Base-by-base conservation (phyloP, 2,888 invertebrate genomes). In the Volucella bombylans region DNA sequence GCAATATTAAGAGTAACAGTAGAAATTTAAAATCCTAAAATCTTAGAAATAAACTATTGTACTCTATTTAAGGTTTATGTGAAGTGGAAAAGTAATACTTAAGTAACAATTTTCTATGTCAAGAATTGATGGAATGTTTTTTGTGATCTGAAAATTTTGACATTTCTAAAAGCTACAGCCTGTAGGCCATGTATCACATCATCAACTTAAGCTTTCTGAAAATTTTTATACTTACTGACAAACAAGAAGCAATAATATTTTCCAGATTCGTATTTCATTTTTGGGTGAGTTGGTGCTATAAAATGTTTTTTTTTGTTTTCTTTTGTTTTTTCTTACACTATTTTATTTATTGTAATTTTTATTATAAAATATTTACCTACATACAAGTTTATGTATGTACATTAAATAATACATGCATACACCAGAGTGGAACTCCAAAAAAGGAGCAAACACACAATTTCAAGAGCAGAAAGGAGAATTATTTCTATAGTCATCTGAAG, bases 181-280 rank as follows among this genome's bases (percentile, higher is more conserved):
- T 54, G 68, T 45, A 67, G 59, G 67, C 50, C 67, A 67, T 76
- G 76, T 67, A 76, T 68, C 57, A 65, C 74, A 74, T 76, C 57
- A 59, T 50, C 50, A 43, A 18, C 23, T 14, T 76, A n/a, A 67
- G 50, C 38, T 68, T 59, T 65, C 43, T 65, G n/a, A 41, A 68
- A 15, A 15, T 23, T 45, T 31, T 10, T 54, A 18, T 41, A 54
- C 23, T 41, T 11, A 55, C 18, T 39, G 50, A 43, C 12, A 50
- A 45, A 41, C 50, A 43, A 31, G 31, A 31, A 59, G 57, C 15
- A 57, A 52, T 54, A 50, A 45, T 50, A 67, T 49, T 59, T 10
- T 67, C 50, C 9, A 50, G 50, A 50, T 65, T 52, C 15, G 67
- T 49, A 47, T 71, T 41, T 71, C 1, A 15, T 10, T 50, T 49